Percentiles rank a stretch among this genome's conserved stretches.
phyloP scores from a whole-genome alignment of 1,140 invertebrate species.

The Subanguina moxae region DNA sequence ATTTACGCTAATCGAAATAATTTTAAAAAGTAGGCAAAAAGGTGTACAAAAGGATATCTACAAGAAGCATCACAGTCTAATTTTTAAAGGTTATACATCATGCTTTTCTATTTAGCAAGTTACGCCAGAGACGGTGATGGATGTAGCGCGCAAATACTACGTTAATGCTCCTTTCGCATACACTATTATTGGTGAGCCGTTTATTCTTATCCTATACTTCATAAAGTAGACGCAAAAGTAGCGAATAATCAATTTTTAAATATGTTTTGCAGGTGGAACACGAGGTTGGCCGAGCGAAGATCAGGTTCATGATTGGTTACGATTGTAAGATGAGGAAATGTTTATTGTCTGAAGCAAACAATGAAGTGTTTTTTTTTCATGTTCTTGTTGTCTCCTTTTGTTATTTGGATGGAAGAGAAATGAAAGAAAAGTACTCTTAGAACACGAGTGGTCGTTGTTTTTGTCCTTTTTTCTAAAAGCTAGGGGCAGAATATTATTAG shows the following conservation, averaged over 20 bases:
- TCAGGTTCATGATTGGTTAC: not conserved
- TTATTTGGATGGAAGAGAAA: not conserved
- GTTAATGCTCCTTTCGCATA: constrained; percentile 12
- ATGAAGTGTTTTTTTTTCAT: not conserved
- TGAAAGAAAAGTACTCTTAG: not conserved
- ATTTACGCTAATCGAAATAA: too few relatives aligned
- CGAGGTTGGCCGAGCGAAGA: not conserved
- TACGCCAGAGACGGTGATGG: constrained; percentile 8
- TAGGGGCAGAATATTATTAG: too few relatives aligned
- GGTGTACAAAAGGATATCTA: too few relatives aligned
- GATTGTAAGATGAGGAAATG: not conserved
- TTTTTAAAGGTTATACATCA: too few relatives aligned
- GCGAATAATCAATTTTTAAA: not conserved
- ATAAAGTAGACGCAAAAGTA: not conserved
- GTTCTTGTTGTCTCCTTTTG: not conserved
- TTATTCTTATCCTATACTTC: not conserved
- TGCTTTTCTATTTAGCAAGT: constrained; percentile 3
- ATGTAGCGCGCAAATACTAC: not conserved
- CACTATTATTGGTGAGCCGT: constrained; percentile 5
- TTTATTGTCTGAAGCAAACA: not conserved
- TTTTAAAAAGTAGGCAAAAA: too few relatives aligned
- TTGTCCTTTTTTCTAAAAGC: not conserved
- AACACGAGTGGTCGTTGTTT: not conserved
- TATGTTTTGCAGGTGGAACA: not conserved
- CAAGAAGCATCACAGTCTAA: too few relatives aligned